These are phyloP conservation scores for Tetramorium simillimum DNA, from an alignment of 1,140 invertebrate genomes.

Conservation along the genomic window DNA sequence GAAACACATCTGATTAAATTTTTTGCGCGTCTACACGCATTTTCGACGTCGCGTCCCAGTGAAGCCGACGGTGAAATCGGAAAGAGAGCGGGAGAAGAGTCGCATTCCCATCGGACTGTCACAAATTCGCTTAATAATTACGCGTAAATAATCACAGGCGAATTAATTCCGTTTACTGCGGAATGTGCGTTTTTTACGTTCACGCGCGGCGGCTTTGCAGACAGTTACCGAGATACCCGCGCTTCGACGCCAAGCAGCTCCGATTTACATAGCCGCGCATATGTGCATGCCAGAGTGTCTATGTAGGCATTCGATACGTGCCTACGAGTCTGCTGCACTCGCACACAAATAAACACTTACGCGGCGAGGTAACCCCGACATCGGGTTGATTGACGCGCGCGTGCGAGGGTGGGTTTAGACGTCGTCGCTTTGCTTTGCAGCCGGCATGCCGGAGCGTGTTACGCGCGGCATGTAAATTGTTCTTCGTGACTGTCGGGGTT, in stretches of 20 bases:
- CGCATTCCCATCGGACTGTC: neutral
- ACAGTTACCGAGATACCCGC: neutral
- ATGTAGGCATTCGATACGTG: conserved; percentile 17
- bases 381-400: conserved; percentile 71
- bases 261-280: conserved; percentile 27
- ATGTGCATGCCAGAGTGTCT: conserved; percentile 12
- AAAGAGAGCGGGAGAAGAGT: neutral
- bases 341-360: conserved; percentile 54
- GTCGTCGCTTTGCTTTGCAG: conserved; percentile 67
- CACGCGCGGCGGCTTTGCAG: neutral
- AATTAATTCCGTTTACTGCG: neutral
- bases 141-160: neutral
- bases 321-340: neutral
- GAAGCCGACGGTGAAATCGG: neutral
- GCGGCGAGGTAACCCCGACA: conserved; percentile 39
- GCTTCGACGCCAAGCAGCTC: neutral
- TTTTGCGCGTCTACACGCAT: neutral
- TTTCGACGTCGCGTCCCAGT: neutral
- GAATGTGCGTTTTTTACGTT: neutral
- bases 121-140: neutral
- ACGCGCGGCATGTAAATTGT: conserved; percentile 74
- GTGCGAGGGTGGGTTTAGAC: conserved; percentile 64
- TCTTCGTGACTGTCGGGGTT: conserved; percentile 74
- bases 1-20: neutral
- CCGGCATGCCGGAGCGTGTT: conserved; percentile 59